phyloP scores from a whole-genome alignment of 2,888 invertebrate species.

The Galeopsomyia nigrocyanea region DNA sequence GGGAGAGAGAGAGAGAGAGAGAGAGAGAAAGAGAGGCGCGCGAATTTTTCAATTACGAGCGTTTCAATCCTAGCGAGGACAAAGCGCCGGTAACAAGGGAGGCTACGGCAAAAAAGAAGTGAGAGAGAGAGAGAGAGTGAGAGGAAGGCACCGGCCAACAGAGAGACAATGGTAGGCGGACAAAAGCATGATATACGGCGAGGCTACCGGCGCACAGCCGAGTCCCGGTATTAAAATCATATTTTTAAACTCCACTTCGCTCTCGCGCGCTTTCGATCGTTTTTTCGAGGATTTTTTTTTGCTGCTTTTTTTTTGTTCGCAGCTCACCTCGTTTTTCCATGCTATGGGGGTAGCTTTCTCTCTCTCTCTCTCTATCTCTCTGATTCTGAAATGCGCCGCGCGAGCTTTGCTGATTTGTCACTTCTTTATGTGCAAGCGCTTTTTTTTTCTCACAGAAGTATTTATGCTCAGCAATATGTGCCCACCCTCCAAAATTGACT shows the following conservation, averaged over 20 bases:
- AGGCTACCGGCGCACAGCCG: conserved; percentile 50
- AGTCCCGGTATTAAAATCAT: conserved; percentile 67
- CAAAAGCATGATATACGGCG: conserved; percentile 67
- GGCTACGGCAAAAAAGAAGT: not conserved
- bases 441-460: not conserved
- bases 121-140: conserved; percentile 42
- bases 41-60: conserved; percentile 57
- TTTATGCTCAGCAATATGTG: too few species aligned
- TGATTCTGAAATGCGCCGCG: not conserved
- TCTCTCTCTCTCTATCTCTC: too few species aligned
- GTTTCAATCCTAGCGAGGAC: conserved; percentile 48
- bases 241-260: conserved; percentile 62
- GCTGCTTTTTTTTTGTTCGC: not conserved
- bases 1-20: conserved; percentile 7
- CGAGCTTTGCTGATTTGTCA: not conserved
- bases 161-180: conserved; percentile 66
- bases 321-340: too few species aligned
- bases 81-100: too few species aligned
- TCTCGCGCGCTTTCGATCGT: conserved; percentile 27
- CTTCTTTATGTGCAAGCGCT: not conserved
- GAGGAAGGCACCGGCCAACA: conserved; percentile 55
- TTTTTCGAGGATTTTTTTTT: conserved; percentile 37
- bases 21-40: conserved; percentile 30
- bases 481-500: too few species aligned
- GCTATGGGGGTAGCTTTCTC: too few species aligned